Evolutionary conservation across 1,140 invertebrate genomes (phyloP).

Genomic region (Stenopsyche tienmushanensis): DNA sequence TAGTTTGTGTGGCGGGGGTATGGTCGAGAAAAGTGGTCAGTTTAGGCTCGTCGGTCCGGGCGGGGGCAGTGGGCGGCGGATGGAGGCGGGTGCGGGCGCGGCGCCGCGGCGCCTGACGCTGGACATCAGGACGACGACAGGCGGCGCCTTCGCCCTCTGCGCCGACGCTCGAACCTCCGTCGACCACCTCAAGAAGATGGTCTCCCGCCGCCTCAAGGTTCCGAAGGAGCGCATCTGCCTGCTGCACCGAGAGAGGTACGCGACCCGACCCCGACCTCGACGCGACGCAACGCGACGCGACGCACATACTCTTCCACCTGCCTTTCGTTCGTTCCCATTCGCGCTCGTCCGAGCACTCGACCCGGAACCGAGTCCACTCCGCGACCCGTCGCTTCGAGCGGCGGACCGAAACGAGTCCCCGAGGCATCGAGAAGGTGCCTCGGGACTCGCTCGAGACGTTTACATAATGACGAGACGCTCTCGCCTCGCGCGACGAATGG

Average conservation of each 20-base stretch:
- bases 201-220: constrained; percentile 89
- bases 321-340: background rate
- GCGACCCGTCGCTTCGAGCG: background rate
- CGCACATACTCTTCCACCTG: background rate
- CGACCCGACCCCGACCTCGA: background rate
- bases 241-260: constrained; percentile 84
- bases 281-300: too few relatives aligned
- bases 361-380: background rate
- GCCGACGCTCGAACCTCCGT: constrained; percentile 78
- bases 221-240: constrained; percentile 89
- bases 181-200: constrained; percentile 84
- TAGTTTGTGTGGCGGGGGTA: background rate
- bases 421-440: too few relatives aligned
- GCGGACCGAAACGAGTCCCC: background rate
- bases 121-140: constrained; percentile 85
- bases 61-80: constrained; percentile 39
- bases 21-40: too few relatives aligned
- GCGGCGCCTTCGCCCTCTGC: constrained; percentile 82
- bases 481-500: too few relatives aligned
- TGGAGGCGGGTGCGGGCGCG: background rate
- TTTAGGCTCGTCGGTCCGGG: too few relatives aligned
- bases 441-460: too few relatives aligned
- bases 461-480: too few relatives aligned
- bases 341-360: background rate
- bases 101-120: constrained; percentile 55